A percentile compares a stretch with the other conserved stretches of the same genome.
phyloP scores from a whole-genome alignment of 2,888 invertebrate genomes.

The Diachrysia chrysitis region DNA sequence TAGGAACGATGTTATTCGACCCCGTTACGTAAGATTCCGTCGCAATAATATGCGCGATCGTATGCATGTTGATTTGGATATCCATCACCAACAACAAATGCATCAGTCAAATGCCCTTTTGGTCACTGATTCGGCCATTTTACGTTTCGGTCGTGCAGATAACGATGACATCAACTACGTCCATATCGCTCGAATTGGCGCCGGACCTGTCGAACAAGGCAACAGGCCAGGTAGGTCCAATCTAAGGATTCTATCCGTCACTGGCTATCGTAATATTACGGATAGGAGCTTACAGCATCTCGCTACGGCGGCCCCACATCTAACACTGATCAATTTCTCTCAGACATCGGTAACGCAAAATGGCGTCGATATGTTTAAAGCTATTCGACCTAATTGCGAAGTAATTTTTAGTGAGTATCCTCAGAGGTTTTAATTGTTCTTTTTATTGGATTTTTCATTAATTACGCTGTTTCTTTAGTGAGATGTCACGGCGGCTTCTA shows the following conservation, averaged over 20 bases:
- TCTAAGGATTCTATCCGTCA: constrained; percentile 85
- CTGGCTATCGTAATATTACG: constrained; percentile 90
- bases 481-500: too few relatives aligned
- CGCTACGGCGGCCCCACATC: constrained; percentile 89
- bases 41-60: neutral
- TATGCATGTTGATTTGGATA: constrained; percentile 29
- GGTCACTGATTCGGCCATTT: constrained; percentile 75
- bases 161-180: constrained; percentile 74
- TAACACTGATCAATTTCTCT: constrained; percentile 91
- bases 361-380: constrained; percentile 90
- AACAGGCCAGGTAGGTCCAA: constrained; percentile 80
- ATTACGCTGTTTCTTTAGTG: neutral
- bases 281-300: constrained; percentile 90
- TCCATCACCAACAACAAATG: neutral
- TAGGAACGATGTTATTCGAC: neutral
- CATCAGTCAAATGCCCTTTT: constrained; percentile 54
- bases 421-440: constrained; percentile 21
- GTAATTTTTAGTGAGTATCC: constrained; percentile 70
- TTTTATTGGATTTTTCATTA: neutral
- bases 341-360: constrained; percentile 90
- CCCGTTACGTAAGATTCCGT: neutral
- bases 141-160: constrained; percentile 76
- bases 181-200: constrained; percentile 64
- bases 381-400: constrained; percentile 89
- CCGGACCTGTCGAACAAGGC: constrained; percentile 46